Conservation (phyloP, 2,113 vertebrate species). For the Fukomys damarensis region DNA sequence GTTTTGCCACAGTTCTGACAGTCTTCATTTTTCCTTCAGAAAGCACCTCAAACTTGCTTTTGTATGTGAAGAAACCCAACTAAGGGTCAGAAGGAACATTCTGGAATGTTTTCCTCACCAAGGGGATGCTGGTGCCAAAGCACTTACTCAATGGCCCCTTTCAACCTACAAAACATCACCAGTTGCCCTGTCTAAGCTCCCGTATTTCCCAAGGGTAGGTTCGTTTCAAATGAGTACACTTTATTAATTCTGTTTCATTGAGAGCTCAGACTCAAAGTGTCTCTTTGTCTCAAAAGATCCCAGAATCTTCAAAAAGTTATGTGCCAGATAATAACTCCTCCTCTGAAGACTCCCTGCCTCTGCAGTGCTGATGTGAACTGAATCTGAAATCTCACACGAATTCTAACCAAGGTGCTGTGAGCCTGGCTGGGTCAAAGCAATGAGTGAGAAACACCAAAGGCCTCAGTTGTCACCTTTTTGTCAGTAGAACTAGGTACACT, state of each 20-base stretch:
- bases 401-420: background rate
- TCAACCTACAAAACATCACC: background rate
- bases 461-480: background rate
- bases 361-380: background rate
- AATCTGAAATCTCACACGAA: background rate
- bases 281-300: constrained; percentile 31
- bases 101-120: background rate
- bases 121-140: background rate
- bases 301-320: background rate
- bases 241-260: constrained; percentile 11
- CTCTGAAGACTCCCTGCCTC: background rate
- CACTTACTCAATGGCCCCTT: background rate
- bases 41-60: background rate
- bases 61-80: background rate
- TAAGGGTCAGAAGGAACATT: background rate
- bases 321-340: background rate
- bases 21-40: background rate
- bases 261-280: background rate
- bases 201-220: background rate
- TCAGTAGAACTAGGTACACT: background rate
- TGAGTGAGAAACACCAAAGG: background rate
- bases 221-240: background rate
- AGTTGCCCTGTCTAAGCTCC: background rate
- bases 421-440: background rate
- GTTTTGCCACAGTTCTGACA: background rate